Conservation (phyloP, 2,888 invertebrate species). For the Steromphala cineraria region DNA sequence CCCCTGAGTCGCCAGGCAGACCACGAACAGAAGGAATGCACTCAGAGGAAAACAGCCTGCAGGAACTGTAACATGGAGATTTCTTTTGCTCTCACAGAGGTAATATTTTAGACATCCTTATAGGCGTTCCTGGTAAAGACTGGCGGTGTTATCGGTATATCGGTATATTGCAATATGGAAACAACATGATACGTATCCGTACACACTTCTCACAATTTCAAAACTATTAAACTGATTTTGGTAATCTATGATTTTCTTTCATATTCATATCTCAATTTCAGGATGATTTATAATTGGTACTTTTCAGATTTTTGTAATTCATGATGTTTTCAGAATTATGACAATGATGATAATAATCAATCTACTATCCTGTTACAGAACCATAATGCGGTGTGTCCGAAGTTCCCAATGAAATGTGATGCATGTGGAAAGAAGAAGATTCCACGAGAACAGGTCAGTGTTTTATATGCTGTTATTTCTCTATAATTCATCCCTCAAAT, state of each 20-base stretch:
- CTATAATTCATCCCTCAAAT: no score
- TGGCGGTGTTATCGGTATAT: no score
- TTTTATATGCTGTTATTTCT: neutral
- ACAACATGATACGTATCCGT: neutral
- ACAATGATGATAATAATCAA: no score
- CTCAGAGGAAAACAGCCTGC: slow-evolving; percentile 44
- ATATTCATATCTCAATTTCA: slow-evolving; percentile 26
- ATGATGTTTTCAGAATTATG: no score
- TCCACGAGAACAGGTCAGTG: slow-evolving; percentile 46
- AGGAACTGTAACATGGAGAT: slow-evolving; percentile 46
- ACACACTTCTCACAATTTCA: neutral
- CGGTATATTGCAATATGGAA: no score
- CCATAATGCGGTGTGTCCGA: slow-evolving; percentile 42
- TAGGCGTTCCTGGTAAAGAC: no score
- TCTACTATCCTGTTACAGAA: slow-evolving; percentile 29
- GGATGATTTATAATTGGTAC: no score
- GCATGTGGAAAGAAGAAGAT: slow-evolving; percentile 53
- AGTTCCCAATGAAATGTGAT: slow-evolving; percentile 48
- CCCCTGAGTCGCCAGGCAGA: slow-evolving; percentile 35
- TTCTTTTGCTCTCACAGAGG: slow-evolving; percentile 37
- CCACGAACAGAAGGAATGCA: slow-evolving; percentile 50
- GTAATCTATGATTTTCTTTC: neutral
- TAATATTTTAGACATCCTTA: slow-evolving; percentile 7
- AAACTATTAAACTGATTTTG: neutral
- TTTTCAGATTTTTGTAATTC: no score